These are phyloP conservation scores for Diuraphis noxia DNA, from an alignment of 1,140 invertebrate genomes.

Conservation along the genomic window DNA sequence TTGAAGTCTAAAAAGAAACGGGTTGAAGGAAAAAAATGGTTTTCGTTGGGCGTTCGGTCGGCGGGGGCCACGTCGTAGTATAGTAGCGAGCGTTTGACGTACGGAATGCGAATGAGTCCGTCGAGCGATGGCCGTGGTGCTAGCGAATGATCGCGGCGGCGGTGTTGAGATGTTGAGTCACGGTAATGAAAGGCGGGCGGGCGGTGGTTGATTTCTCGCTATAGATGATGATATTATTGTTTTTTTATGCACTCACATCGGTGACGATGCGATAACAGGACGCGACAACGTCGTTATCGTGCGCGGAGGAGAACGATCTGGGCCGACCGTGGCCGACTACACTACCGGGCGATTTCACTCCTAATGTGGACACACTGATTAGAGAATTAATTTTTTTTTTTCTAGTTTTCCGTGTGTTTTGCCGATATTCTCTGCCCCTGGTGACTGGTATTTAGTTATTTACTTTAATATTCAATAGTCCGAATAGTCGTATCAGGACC, in stretches of 20 bases:
- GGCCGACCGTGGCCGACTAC: neutral
- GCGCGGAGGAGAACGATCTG: neutral
- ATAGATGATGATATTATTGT: neutral
- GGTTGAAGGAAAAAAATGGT: neutral
- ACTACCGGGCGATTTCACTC: neutral
- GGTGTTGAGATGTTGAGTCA: constrained; percentile 19
- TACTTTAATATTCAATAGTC: neutral
- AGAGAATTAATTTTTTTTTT: neutral
- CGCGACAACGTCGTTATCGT: neutral
- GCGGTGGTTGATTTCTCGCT: neutral
- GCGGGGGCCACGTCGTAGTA: neutral
- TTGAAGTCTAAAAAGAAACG: constrained; percentile 44
- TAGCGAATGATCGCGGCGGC: neutral
- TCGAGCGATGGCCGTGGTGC: neutral
- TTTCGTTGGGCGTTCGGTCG: neutral
- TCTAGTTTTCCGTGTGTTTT: neutral
- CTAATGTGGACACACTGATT: neutral
- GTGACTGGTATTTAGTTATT: too few species aligned
- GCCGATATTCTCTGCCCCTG: neutral
- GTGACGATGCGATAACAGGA: constrained; percentile 6
- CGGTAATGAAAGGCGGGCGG: neutral
- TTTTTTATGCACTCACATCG: neutral
- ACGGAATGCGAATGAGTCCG: neutral
- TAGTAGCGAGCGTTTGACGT: neutral
- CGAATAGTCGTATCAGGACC: too few species aligned